Evolutionary conservation across 2,113 vertebrate genomes (phyloP).

Genomic region (Plecotus auritus): DNA sequence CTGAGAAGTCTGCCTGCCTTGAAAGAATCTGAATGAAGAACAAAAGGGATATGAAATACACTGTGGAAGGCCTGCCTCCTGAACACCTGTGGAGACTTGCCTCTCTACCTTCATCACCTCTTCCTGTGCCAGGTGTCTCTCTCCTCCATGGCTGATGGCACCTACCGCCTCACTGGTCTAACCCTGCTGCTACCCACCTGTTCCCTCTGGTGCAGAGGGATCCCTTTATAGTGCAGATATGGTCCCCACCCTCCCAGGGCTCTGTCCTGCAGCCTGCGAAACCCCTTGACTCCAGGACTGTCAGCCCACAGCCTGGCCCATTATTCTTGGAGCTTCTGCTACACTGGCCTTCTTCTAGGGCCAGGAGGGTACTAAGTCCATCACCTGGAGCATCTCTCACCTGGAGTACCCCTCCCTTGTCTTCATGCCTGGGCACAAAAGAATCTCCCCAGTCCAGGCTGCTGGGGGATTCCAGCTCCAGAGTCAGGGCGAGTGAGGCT

Average conservation of each 20-base stretch:
- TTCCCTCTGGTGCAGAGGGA: background rate
- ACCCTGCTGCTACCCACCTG: too few relatives aligned
- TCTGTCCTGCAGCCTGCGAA: background rate
- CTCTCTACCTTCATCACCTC: background rate
- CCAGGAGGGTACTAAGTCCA: background rate
- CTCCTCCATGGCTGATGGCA: background rate
- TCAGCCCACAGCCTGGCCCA: background rate
- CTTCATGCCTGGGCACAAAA: background rate
- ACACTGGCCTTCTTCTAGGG: background rate
- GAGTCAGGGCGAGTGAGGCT: background rate
- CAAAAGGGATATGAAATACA: rapidly evolving
- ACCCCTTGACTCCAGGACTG: background rate
- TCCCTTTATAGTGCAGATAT: background rate
- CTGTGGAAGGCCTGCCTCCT: background rate
- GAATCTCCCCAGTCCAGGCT: background rate
- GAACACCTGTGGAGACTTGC: background rate
- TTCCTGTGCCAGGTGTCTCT: background rate
- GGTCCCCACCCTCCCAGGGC: background rate
- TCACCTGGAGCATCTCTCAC: background rate
- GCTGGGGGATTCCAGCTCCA: background rate
- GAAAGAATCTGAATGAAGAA: background rate
- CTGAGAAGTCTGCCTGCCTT: background rate
- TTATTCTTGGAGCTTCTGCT: background rate
- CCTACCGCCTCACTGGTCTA: background rate
- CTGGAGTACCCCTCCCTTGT: background rate